phyloP scores from a whole-genome alignment of 2,888 invertebrate genomes.

The Rapana venosa region DNA sequence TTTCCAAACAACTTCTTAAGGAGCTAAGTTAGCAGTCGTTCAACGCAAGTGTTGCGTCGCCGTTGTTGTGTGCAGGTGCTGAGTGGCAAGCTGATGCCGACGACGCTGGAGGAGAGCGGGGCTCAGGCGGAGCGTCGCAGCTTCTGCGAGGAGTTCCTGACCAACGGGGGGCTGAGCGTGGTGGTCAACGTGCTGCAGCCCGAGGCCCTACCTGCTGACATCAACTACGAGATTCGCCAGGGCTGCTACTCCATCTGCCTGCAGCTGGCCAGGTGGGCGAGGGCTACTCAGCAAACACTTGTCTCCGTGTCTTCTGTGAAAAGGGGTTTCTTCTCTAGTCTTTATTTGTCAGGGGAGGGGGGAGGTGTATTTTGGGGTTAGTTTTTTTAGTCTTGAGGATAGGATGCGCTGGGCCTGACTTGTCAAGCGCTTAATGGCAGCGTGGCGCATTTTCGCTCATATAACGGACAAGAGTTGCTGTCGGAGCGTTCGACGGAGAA shows the following conservation, averaged over 20 bases:
- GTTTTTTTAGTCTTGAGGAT: no score
- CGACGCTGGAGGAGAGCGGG: slow-evolving; percentile 70
- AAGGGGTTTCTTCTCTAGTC: not conserved
- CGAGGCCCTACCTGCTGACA: slow-evolving; percentile 78
- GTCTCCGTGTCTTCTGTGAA: not conserved
- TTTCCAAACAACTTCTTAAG: no score
- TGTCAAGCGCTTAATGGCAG: no score
- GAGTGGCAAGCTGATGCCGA: slow-evolving; percentile 79
- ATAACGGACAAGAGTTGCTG: no score
- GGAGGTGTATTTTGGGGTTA: no score
- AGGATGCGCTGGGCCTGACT: no score
- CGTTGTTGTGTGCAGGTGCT: slow-evolving; percentile 73
- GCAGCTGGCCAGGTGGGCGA: slow-evolving; percentile 77
- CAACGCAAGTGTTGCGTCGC: no score
- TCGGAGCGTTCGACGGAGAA: no score
- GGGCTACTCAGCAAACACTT: no score
- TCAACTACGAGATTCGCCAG: slow-evolving; percentile 79
- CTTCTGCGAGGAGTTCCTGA: slow-evolving; percentile 79
- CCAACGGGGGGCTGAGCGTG: slow-evolving; percentile 78
- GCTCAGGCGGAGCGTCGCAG: slow-evolving; percentile 65
- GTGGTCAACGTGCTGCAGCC: slow-evolving; percentile 79
- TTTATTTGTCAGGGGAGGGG: no score
- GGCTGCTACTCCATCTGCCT: slow-evolving; percentile 79
- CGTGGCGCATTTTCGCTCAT: no score
- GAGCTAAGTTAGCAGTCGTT: no score